These are phyloP conservation scores for Rhinoraja longicauda DNA, from an alignment of 2,797 vertebrate species.

Conservation along the genomic window DNA sequence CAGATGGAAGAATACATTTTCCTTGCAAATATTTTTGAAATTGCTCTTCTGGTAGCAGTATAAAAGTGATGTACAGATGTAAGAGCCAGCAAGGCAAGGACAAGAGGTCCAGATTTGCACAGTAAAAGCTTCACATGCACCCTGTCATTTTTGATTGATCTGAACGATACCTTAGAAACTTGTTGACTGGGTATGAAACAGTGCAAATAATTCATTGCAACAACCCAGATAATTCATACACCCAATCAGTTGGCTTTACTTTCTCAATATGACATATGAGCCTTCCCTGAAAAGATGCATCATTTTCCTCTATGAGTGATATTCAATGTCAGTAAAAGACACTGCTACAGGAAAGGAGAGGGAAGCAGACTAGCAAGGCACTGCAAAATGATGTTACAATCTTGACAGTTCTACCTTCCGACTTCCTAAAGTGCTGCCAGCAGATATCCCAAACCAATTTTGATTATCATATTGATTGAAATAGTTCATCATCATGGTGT, in stretches of 20 bases:
- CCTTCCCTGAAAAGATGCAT: constrained; percentile 75
- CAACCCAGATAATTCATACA: constrained; percentile 66
- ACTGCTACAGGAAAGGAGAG: constrained; percentile 46
- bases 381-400: constrained; percentile 56
- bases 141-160: constrained; percentile 88
- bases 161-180: constrained; percentile 76
- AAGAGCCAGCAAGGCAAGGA: constrained; percentile 70
- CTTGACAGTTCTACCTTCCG: constrained; percentile 65
- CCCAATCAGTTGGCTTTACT: constrained; percentile 64
- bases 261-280: constrained; percentile 72
- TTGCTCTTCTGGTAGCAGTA: constrained; percentile 97
- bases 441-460: constrained; percentile 73
- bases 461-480: constrained; percentile 99
- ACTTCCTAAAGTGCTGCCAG: constrained; percentile 61
- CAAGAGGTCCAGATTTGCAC: constrained; percentile 85
- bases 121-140: constrained; percentile 72
- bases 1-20: constrained; percentile 96
- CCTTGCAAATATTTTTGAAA: constrained; percentile 88
- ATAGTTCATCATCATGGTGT: constrained; percentile 92
- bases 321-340: constrained; percentile 68
- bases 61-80: constrained; percentile 97
- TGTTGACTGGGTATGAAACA: constrained; percentile 76
- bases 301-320: constrained; percentile 75
- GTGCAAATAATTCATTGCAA: constrained; percentile 82
- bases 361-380: constrained; percentile 47